phyloP scores from a whole-genome alignment of 2,888 invertebrate genomes.

The Clistopyga incitator region DNA sequence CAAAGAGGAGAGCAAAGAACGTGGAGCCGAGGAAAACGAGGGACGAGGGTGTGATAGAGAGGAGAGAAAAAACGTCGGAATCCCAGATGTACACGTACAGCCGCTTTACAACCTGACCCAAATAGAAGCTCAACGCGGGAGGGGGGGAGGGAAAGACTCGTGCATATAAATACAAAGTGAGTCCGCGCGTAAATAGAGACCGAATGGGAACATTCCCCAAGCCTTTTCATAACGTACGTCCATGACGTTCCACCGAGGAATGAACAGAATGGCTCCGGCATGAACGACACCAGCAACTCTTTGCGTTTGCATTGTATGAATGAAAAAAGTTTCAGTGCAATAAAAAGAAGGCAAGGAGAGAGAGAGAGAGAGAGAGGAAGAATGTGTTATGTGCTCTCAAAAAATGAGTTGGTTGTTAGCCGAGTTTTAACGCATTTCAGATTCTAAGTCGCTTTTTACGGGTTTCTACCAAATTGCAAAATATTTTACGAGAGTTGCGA shows the following conservation, averaged over 20 bases:
- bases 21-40: slow-evolving; percentile 19
- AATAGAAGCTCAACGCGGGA: slow-evolving; percentile 43
- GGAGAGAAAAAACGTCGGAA: slow-evolving; percentile 14
- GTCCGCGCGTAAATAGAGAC: slow-evolving; percentile 56
- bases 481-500: not conserved
- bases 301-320: slow-evolving; percentile 26
- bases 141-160: slow-evolving; percentile 2
- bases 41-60: not conserved
- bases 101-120: slow-evolving; percentile 47
- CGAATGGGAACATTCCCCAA: slow-evolving; percentile 48
- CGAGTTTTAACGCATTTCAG: slow-evolving; percentile 10
- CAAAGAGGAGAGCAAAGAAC: slow-evolving; percentile 23
- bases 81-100: slow-evolving; percentile 47
- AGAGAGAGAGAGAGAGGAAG: not conserved
- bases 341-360: slow-evolving; percentile 1
- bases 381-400: slow-evolving; percentile 11
- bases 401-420: not conserved
- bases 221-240: slow-evolving; percentile 57
- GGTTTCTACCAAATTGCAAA: slow-evolving; percentile 1
- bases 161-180: slow-evolving; percentile 61
- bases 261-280: slow-evolving; percentile 32
- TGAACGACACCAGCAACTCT: slow-evolving; percentile 28
- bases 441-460: not conserved
- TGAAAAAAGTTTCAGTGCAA: slow-evolving; percentile 42
- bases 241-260: slow-evolving; percentile 28